Conservation (phyloP, 2,797 vertebrate genomes). For the Pseudochromis fuscus region DNA sequence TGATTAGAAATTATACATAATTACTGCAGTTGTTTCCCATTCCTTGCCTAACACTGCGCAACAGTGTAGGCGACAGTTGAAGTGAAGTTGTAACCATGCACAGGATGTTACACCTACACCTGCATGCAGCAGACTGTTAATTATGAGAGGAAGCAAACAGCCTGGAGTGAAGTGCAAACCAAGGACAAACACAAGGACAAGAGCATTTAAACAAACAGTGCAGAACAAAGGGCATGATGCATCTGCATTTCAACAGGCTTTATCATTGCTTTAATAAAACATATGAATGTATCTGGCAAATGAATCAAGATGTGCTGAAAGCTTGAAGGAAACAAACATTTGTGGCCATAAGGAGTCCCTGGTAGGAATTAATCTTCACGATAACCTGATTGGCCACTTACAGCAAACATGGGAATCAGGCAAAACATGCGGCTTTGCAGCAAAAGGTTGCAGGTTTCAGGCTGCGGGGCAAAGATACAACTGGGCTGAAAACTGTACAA, state of each 20-base stretch:
- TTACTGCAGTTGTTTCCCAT: constrained; percentile 11
- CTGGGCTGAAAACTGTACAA: constrained; percentile 69
- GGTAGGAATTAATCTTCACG: constrained; percentile 1
- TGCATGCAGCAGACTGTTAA: constrained; percentile 51
- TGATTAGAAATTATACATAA: constrained; percentile 34
- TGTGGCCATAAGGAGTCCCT: constrained; percentile 25
- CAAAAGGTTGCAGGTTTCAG: constrained; percentile 23
- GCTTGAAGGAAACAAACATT: constrained; percentile 7
- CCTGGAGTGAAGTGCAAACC: constrained; percentile 44
- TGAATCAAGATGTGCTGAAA: not conserved
- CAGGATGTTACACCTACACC: constrained; percentile 46
- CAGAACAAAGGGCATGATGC: not conserved
- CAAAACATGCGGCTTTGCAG: constrained; percentile 55
- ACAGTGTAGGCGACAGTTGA: constrained; percentile 17
- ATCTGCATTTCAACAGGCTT: constrained; percentile 1
- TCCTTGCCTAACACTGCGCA: constrained; percentile 4
- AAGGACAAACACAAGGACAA: constrained; percentile 43
- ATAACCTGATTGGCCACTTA: constrained; percentile 17
- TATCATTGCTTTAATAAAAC: not conserved
- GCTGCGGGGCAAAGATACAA: constrained; percentile 42
- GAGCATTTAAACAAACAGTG: constrained; percentile 18
- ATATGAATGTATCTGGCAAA: constrained; percentile 4
- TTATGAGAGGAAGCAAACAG: constrained; percentile 36
- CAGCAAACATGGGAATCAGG: constrained; percentile 23
- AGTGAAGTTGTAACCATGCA: constrained; percentile 45